Conservation (phyloP, 2,113 vertebrate genomes). For the Phaetusa simplex region DNA sequence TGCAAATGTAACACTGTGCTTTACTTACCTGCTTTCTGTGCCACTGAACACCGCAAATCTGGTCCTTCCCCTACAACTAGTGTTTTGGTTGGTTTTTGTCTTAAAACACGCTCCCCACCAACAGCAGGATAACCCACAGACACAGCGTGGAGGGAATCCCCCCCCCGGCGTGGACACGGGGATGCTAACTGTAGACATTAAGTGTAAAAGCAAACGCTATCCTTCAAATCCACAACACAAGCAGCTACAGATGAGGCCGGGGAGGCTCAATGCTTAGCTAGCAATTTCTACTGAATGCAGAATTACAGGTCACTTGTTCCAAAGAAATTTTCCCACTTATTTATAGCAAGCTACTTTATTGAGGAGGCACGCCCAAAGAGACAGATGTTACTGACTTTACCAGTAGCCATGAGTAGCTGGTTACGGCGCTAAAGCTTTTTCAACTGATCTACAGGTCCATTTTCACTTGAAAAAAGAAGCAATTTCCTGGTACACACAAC, state of each 20-base stretch:
- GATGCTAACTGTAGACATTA: not conserved
- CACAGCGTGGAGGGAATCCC: not conserved
- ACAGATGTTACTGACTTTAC: conserved; percentile 60
- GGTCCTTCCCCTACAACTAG: conserved; percentile 74
- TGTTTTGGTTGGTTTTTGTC: conserved; percentile 32
- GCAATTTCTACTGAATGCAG: conserved; percentile 46
- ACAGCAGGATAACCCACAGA: not conserved
- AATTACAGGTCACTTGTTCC: conserved; percentile 51
- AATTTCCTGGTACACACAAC: conserved; percentile 70
- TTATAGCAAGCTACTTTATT: conserved; percentile 41
- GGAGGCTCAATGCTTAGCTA: not conserved
- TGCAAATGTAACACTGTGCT: conserved; percentile 80
- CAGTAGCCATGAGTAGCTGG: conserved; percentile 77
- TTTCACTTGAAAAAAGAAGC: conserved; percentile 74
- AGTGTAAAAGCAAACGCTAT: not conserved
- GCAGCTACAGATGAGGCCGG: not conserved
- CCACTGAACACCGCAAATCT: conserved; percentile 72
- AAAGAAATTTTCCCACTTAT: conserved; percentile 36
- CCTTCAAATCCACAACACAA: not conserved
- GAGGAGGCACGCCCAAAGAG: conserved; percentile 69
- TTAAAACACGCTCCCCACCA: conserved; percentile 9
- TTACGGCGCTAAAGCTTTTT: conserved; percentile 70
- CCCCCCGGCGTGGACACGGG: not conserved
- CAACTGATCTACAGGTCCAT: conserved; percentile 71
- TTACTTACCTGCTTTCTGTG: conserved; percentile 77